A percentile compares a stretch with the other conserved stretches of the same genome.
Evolutionary conservation across 2,888 invertebrate genomes (phyloP).

Genomic region (Stenotaenia linearis): DNA sequence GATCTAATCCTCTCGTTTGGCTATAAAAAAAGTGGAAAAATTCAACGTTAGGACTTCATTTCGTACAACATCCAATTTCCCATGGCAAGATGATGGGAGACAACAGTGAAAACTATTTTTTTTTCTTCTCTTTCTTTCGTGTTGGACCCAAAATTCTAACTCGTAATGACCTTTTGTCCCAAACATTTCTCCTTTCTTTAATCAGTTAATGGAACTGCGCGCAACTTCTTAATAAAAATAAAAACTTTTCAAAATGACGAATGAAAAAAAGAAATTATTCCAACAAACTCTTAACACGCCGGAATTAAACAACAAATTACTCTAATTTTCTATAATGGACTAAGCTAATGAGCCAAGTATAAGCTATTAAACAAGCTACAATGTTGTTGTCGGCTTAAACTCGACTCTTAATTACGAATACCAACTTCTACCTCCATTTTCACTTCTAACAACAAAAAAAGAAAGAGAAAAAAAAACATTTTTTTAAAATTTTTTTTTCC

Average conservation of each 20-base stretch:
- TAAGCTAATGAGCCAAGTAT: not conserved
- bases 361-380: not conserved
- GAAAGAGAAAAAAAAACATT: not conserved
- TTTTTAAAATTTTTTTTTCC: too few species aligned
- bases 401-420: not conserved
- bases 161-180: not conserved
- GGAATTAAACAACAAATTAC: constrained; percentile 1
- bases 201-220: not conserved
- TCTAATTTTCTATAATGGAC: not conserved
- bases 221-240: not conserved
- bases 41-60: not conserved
- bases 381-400: not conserved
- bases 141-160: not conserved
- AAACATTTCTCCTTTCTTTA: too few species aligned
- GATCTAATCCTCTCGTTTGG: not conserved
- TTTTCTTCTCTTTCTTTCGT: not conserved
- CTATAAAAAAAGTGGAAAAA: not conserved
- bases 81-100: not conserved
- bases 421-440: not conserved
- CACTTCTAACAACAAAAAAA: not conserved
- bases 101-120: not conserved
- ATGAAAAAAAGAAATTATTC: not conserved
- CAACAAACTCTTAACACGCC: not conserved
- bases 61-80: not conserved
- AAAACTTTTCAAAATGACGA: not conserved